Conservation (phyloP, 1,140 invertebrate species). For the Drosophila insularis region DNA sequence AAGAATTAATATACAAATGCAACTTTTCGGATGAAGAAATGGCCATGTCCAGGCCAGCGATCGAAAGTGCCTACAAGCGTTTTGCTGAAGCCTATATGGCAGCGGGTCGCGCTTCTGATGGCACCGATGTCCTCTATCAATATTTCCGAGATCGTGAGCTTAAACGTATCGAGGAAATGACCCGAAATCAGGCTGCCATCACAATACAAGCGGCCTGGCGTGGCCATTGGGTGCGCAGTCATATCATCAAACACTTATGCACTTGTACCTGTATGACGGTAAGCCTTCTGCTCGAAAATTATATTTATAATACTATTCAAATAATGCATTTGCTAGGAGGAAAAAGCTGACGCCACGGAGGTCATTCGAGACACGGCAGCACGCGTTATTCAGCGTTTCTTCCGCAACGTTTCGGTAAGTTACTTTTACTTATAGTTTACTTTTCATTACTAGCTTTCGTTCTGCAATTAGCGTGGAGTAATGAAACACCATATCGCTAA, state of each 20-base stretch:
- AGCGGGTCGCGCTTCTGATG: conserved; percentile 53
- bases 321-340: conserved; percentile 12
- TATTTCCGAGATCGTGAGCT: conserved; percentile 75
- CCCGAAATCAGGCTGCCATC: conserved; percentile 47
- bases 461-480: background rate
- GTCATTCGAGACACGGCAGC: conserved; percentile 39
- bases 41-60: conserved; percentile 60
- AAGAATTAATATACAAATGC: conserved; percentile 68
- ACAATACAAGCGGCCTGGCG: conserved; percentile 69
- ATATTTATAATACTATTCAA: background rate
- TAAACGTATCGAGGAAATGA: conserved; percentile 49
- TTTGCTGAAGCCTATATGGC: conserved; percentile 77
- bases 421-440: background rate
- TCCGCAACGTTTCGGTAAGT: conserved; percentile 49
- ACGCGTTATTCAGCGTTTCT: conserved; percentile 58
- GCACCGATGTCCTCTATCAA: conserved; percentile 72
- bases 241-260: conserved; percentile 48
- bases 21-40: conserved; percentile 63
- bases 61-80: conserved; percentile 71
- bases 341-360: conserved; percentile 29
- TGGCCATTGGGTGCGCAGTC: conserved; percentile 52
- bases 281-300: background rate
- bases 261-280: conserved; percentile 53
- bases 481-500: conserved; percentile 21
- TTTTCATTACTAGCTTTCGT: background rate